These are phyloP conservation scores for Percopsis omiscomaycus DNA, from an alignment of 2,797 vertebrate genomes.

Conservation along the genomic window DNA sequence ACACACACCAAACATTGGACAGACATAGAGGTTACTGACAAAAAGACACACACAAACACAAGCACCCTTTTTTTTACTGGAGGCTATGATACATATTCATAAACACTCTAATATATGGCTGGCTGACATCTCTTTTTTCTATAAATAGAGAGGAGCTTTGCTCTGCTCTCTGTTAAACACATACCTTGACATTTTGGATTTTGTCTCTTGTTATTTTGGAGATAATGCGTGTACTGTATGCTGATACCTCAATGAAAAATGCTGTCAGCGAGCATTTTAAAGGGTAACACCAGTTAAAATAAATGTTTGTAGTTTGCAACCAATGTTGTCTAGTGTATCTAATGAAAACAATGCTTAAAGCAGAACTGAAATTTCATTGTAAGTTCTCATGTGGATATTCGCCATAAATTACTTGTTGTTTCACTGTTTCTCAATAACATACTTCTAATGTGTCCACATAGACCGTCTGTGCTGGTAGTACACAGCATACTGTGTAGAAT, in stretches of 20 bases:
- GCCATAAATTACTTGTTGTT: too few species aligned
- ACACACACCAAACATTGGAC: slow-evolving; percentile 25
- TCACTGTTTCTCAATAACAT: too few species aligned
- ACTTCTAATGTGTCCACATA: too few species aligned
- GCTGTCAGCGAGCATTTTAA: not conserved
- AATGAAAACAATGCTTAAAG: slow-evolving; percentile 3
- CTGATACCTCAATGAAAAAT: slow-evolving; percentile 6
- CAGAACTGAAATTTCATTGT: too few species aligned
- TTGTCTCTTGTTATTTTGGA: slow-evolving; percentile 9
- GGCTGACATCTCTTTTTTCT: slow-evolving; percentile 49
- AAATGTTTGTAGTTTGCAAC: slow-evolving; percentile 15
- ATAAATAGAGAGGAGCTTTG: slow-evolving; percentile 57
- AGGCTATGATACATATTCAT: slow-evolving; percentile 62
- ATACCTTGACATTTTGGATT: slow-evolving; percentile 36
- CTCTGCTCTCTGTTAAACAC: slow-evolving; percentile 26
- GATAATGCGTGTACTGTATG: slow-evolving; percentile 9
- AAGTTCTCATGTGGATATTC: too few species aligned
- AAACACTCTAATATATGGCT: slow-evolving; percentile 47
- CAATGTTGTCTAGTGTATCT: slow-evolving; percentile 4
- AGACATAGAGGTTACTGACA: slow-evolving; percentile 7
- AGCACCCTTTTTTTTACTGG: slow-evolving; percentile 23
- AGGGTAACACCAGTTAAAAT: slow-evolving; percentile 9
- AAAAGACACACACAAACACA: slow-evolving; percentile 2
- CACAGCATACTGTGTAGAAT: too few species aligned
- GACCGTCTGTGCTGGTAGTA: too few species aligned